Evolutionary conservation across 1,140 invertebrate species (phyloP), one percentile per base, ranked within the genome.

Genomic region (Babylonia areolata): DNA sequence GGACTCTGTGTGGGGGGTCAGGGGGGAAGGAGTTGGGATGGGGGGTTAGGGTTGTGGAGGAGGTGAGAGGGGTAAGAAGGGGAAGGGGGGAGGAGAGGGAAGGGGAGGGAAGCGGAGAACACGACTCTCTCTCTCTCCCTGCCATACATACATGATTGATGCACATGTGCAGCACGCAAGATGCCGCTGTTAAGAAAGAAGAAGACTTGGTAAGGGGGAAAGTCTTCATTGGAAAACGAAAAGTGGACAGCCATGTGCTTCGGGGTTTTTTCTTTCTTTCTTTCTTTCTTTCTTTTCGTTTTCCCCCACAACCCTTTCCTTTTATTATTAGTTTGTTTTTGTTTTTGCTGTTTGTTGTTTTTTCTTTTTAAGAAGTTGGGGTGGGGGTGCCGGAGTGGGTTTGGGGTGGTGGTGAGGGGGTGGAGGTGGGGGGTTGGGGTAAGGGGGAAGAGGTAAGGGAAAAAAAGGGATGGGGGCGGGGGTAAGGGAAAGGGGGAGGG

Each of bases 101-200:
- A 17, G 5, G 71, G 35, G 71, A 35, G 31, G 6, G 31, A 73
- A 31, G 35, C 33, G 71, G n/a, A n/a, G n/a, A n/a, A n/a, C n/a
- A n/a, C n/a, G n/a, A n/a, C n/a, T n/a, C n/a, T n/a, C n/a, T n/a
- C 71, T 9, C 31, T 31, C 20, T 12, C 33, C 12, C 28, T 73
- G 35, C 31, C 42, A 46, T 23, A 79, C 77, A 39, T 46, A 79
- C 42, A 80, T 80, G 78, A 80, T 54, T 28, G 33, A 80, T 54
- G 40, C 78, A 54, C 40, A 9, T n/a, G 42, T 2, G 28, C 15
- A 20, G 78, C 78, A 80, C 78, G 78, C 46, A 42, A 80, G 46
- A 3, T 6, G 6, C 77, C 37, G 77, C 42, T 5, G n/a, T n/a
- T n/a, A n/a, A n/a, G n/a, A 35, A 33, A 73, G 71, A 73, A 73